Evolutionary conservation across 2,888 invertebrate species (phyloP).

Genomic region (Leptopilina drosophilae): DNA sequence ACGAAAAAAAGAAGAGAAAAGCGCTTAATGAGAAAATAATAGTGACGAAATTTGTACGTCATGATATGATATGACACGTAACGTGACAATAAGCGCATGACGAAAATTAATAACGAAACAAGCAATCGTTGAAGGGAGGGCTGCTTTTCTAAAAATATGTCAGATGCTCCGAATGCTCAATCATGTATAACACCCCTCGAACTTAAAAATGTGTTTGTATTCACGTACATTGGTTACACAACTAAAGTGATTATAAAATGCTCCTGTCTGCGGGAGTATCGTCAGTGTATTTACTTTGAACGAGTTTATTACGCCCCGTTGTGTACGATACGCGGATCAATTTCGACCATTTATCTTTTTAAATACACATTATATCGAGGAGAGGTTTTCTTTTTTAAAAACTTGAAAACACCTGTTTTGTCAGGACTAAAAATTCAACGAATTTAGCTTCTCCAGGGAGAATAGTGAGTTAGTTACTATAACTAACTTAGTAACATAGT

Average conservation of each 20-base stretch:
- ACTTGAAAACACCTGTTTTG: too few species aligned
- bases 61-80: neutral
- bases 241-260: constrained; percentile 17
- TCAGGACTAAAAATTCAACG: too few species aligned
- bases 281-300: constrained; percentile 59
- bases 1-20: too few species aligned
- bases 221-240: neutral
- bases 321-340: constrained; percentile 48
- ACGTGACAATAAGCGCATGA: neutral
- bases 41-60: neutral
- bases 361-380: neutral
- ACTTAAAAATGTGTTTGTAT: constrained; percentile 10
- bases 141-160: constrained; percentile 65
- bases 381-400: neutral
- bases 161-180: constrained; percentile 69
- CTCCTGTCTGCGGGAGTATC: constrained; percentile 13
- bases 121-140: constrained; percentile 8
- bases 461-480: too few species aligned
- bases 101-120: constrained; percentile 30
- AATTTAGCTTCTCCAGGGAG: too few species aligned
- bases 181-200: constrained; percentile 66
- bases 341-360: constrained; percentile 40
- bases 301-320: constrained; percentile 63
- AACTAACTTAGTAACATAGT: too few species aligned
- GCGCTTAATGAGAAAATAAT: too few species aligned